Base-by-base conservation (phyloP, 2,888 invertebrate genomes). In the Andrena trimmerana region DNA sequence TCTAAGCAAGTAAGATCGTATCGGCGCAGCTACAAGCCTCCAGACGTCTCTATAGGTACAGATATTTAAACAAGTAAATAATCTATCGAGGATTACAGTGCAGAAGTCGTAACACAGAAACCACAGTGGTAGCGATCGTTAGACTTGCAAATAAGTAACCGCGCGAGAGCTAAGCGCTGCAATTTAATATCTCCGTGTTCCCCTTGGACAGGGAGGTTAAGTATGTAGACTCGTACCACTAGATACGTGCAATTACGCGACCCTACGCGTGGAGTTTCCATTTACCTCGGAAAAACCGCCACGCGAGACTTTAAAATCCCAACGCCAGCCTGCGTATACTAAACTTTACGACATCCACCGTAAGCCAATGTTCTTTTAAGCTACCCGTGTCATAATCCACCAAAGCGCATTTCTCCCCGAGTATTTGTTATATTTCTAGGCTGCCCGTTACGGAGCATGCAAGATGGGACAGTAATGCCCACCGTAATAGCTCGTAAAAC, bases 121-220 rank as follows among this genome's bases (percentile, higher is more conserved):
- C 54, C 68, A 20, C 60, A 48, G 60, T 70, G 42, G 78, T 66
- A 63, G 69, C 65, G 67, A 78, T 83, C 83, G 78, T 83, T 83
- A 63, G 73, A 78, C 77, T 77, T 65, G 77, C 78, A 71, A 73
- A 73, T 83, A 83, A 78, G 78, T 71, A 78, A 83, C 73, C 72
- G n/a, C 66, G 70, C 78, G 65, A 73, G 42, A 70, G 57, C 78
- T 78, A 83, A 83, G 73, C 73, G 83, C 57, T 74, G 78, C 78
- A 83, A 82, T 73, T 78, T 83, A 83, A 83, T 83, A 73, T 73
- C 67, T 29, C 67, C 62, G 48, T 57, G 60, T 83, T 78, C 74
- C 84, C 73, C 71, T 57, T 4, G 65, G 42, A 8, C 57, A 54
- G 59, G 59, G 70, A 83, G 66, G 74, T 83, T 83, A 83, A 83